Evolutionary conservation across 2,888 invertebrate species (phyloP).

Genomic region (Polyommatus icarus): DNA sequence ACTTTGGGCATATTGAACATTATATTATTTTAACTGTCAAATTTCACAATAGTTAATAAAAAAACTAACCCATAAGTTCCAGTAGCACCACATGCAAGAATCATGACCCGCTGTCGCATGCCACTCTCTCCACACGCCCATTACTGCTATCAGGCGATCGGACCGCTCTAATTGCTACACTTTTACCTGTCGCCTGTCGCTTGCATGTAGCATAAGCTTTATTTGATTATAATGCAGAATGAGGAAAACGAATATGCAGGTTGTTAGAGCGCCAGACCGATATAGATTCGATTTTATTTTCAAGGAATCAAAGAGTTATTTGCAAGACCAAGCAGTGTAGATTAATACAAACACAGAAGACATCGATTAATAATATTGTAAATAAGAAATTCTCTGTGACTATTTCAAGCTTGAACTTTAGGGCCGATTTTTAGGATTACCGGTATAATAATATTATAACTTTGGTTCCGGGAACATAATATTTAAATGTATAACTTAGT

Average conservation of each 20-base stretch:
- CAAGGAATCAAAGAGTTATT: too few relatives aligned
- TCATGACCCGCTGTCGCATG: constrained; percentile 36
- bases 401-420: too few relatives aligned
- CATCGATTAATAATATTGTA: too few relatives aligned
- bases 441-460: too few relatives aligned
- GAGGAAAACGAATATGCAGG: neutral
- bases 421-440: too few relatives aligned
- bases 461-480: too few relatives aligned
- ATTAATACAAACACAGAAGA: too few relatives aligned
- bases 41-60: neutral
- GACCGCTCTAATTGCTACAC: constrained; percentile 67
- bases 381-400: too few relatives aligned
- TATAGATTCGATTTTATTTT: neutral
- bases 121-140: constrained; percentile 64
- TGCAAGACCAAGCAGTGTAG: too few relatives aligned
- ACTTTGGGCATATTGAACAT: too few relatives aligned
- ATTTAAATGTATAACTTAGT: too few relatives aligned
- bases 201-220: constrained; percentile 27
- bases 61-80: neutral
- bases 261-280: neutral
- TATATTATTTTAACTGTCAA: neutral
- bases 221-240: constrained; percentile 18
- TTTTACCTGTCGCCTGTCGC: constrained; percentile 46
- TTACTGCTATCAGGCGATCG: constrained; percentile 67
- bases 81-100: neutral